Percentiles rank a stretch among this genome's conserved stretches.
Conservation (phyloP, 2,888 invertebrate species). For the Ashinkailepas kermadecensis region DNA sequence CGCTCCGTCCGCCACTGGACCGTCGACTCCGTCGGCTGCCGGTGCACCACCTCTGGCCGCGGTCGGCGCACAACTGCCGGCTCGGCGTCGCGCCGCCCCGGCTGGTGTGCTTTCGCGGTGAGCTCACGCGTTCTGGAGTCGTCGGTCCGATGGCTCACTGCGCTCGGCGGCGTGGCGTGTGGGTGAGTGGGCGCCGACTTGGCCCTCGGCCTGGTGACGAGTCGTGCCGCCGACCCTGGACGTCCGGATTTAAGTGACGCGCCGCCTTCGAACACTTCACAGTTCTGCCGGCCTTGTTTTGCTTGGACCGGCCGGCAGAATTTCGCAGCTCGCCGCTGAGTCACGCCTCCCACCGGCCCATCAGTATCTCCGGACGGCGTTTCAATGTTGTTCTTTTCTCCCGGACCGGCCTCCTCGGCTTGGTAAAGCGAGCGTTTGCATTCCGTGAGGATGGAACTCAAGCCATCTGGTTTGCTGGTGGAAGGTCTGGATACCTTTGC, state of each 20-base stretch:
- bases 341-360: too few species aligned
- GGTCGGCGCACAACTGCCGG: not conserved
- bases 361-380: too few species aligned
- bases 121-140: not conserved
- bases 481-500: too few species aligned
- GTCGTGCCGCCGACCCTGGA: not conserved
- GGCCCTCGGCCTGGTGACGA: not conserved
- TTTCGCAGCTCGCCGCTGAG: not conserved
- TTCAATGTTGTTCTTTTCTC: too few species aligned
- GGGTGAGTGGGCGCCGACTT: not conserved
- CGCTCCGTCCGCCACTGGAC: too few species aligned
- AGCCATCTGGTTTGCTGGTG: too few species aligned
- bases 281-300: not conserved
- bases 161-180: not conserved
- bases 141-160: not conserved
- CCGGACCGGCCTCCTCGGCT: too few species aligned
- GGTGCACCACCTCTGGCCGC: not conserved
- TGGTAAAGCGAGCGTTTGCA: too few species aligned
- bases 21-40: too few species aligned
- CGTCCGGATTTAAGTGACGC: not conserved
- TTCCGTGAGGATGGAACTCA: too few species aligned
- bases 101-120: not conserved
- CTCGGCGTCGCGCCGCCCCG: not conserved
- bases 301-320: not conserved
- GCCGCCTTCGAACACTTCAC: not conserved